These are phyloP conservation scores for Varroa destructor DNA, from an alignment of 1,140 invertebrate species.

Conservation along the genomic window DNA sequence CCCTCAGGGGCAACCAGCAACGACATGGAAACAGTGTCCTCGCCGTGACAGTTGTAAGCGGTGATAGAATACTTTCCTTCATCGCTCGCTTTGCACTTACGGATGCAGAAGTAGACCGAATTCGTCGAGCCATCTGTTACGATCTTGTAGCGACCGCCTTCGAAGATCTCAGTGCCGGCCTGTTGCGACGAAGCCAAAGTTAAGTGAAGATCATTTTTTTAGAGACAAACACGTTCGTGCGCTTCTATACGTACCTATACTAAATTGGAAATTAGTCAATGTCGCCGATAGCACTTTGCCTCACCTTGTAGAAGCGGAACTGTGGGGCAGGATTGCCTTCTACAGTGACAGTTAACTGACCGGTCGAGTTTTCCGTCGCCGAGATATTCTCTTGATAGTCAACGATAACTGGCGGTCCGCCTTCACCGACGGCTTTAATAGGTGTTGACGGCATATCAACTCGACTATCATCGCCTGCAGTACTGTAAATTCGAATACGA, in stretches of 20 bases:
- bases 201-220: constrained; percentile 27
- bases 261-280: no score
- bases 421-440: constrained; percentile 55
- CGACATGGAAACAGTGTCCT: constrained; percentile 83
- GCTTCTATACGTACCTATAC: constrained; percentile 22
- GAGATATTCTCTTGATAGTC: constrained; percentile 78
- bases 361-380: constrained; percentile 70
- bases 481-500: constrained; percentile 48
- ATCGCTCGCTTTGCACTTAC: constrained; percentile 89
- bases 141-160: constrained; percentile 81
- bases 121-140: constrained; percentile 75
- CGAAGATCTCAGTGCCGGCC: constrained; percentile 67
- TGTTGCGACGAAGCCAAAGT: constrained; percentile 39
- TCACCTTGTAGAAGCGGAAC: constrained; percentile 86
- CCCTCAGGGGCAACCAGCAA: constrained; percentile 90
- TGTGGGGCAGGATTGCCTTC: constrained; percentile 83
- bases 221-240: background rate
- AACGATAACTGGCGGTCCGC: constrained; percentile 60
- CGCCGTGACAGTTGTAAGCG: constrained; percentile 79
- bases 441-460: constrained; percentile 83
- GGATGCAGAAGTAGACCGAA: constrained; percentile 77
- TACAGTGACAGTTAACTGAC: constrained; percentile 69
- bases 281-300: no score
- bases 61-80: constrained; percentile 90
- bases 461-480: constrained; percentile 67